A percentile compares a stretch with the other conserved stretches of the same genome.
Conservation (phyloP, 2,888 invertebrate species). For the Diloba caeruleocephala region DNA sequence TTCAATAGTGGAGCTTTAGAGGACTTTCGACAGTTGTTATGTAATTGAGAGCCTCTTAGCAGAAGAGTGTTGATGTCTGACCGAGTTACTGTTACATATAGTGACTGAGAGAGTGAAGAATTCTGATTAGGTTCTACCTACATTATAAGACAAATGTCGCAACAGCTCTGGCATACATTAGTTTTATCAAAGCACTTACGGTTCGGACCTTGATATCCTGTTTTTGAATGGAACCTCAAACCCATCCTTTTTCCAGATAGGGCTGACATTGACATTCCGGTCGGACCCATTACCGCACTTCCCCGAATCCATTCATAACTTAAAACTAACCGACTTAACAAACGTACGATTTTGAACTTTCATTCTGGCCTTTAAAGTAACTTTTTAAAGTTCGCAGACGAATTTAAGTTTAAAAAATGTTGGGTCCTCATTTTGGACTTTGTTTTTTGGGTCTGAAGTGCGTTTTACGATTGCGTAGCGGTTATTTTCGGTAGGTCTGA, state of each 20-base stretch:
- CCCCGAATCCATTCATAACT: conserved; percentile 84
- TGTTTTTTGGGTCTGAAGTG: conserved; percentile 45
- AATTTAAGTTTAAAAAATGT: conserved; percentile 12
- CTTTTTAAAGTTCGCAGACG: conserved; percentile 8
- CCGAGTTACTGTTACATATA: too few relatives aligned
- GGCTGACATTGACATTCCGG: conserved; percentile 80
- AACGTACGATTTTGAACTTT: conserved; percentile 66
- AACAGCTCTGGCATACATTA: conserved; percentile 35
- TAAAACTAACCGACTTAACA: conserved; percentile 7
- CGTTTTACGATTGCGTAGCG: conserved; percentile 56
- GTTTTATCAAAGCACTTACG: conserved; percentile 54
- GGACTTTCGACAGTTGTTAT: too few relatives aligned
- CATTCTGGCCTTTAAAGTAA: conserved; percentile 48
- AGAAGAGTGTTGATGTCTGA: conserved; percentile 10
- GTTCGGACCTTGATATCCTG: conserved; percentile 53
- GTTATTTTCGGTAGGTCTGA: conserved; percentile 65
- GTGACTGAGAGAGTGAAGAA: too few relatives aligned
- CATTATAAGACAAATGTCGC: conserved; percentile 38
- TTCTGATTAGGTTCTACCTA: conserved; percentile 15
- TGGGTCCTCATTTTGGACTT: conserved; percentile 24
- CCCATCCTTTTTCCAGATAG: conserved; percentile 74
- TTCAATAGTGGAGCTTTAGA: too few relatives aligned
- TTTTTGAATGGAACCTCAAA: conserved; percentile 66
- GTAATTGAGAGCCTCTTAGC: too few relatives aligned
- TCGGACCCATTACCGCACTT: conserved; percentile 80